Conservation (phyloP, 2,797 vertebrate genomes). For the Gambusia yucatana region DNA sequence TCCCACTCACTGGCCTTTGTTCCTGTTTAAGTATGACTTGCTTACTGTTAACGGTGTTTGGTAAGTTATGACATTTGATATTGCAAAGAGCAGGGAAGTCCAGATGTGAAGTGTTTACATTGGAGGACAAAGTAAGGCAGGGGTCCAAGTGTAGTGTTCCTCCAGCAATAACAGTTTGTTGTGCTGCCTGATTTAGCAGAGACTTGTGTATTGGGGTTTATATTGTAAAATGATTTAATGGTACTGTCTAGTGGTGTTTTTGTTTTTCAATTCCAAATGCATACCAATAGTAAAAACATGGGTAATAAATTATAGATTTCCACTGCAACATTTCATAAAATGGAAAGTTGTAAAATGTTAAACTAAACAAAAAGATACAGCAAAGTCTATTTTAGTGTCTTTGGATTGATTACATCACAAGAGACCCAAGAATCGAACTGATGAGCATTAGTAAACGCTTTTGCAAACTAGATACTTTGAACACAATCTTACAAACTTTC, state of each 20-base stretch:
- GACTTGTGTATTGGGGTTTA: background rate
- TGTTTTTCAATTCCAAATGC: background rate
- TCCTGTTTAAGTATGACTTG: slow-evolving; percentile 34
- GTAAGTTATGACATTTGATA: slow-evolving; percentile 14
- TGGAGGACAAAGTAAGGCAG: slow-evolving; percentile 14
- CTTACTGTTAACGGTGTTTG: slow-evolving; percentile 33
- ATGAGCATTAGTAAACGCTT: background rate
- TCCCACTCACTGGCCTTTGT: slow-evolving; percentile 23
- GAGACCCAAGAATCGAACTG: background rate
- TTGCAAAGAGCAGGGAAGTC: slow-evolving; percentile 23
- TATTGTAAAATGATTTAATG: background rate
- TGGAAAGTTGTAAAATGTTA: background rate
- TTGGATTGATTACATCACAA: background rate
- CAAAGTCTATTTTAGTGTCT: background rate
- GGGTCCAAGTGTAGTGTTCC: background rate
- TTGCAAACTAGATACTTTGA: too few species aligned
- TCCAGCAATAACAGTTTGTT: background rate
- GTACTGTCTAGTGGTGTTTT: background rate
- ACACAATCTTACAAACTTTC: background rate
- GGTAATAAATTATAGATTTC: background rate
- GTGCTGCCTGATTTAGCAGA: background rate
- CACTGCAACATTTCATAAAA: background rate
- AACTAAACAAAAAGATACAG: background rate
- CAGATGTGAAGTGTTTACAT: slow-evolving; percentile 26
- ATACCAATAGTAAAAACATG: background rate